Evolutionary conservation across 2,888 invertebrate species (phyloP).

Genomic region (Cheilosia grossa): DNA sequence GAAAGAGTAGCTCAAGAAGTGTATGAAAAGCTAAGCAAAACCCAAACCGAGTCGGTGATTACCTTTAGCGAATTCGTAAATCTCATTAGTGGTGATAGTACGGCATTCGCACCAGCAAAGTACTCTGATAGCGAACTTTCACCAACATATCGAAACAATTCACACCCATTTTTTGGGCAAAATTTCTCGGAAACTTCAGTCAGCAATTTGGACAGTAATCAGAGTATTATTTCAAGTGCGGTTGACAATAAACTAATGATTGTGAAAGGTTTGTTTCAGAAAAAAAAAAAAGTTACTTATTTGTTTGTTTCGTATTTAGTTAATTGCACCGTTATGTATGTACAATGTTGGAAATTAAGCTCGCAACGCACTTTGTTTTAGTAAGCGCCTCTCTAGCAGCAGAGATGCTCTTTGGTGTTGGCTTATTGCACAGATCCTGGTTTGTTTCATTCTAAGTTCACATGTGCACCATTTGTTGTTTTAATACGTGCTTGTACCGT

Average conservation of each 20-base stretch:
- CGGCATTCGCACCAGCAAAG: conserved; percentile 41
- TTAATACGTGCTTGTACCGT: conserved; percentile 53
- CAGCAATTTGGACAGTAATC: conserved; percentile 46
- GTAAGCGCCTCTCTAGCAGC: conserved; percentile 19
- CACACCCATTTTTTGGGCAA: conserved; percentile 33
- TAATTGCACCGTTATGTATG: conserved; percentile 50
- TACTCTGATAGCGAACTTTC: conserved; percentile 49
- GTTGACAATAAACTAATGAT: conserved; percentile 57
- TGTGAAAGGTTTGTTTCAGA: conserved; percentile 68
- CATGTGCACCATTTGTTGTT: conserved; percentile 34
- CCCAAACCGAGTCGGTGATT: conserved; percentile 86
- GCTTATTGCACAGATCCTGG: conserved; percentile 63
- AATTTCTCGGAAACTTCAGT: conserved; percentile 37
- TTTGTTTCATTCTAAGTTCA: conserved; percentile 44
- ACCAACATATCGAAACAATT: conserved; percentile 52
- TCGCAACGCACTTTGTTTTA: conserved; percentile 61
- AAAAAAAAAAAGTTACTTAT: conserved; percentile 30
- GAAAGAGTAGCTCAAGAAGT: conserved; percentile 87
- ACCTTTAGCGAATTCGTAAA: conserved; percentile 87
- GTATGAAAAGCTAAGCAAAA: conserved; percentile 87
- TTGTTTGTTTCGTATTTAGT: conserved; percentile 52
- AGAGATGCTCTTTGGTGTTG: conserved; percentile 52
- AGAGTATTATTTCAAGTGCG: conserved; percentile 39
- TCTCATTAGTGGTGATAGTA: conserved; percentile 85
- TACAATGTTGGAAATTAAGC: conserved; percentile 18